Conservation (phyloP, 2,888 invertebrate genomes). For the Pachymerium ferrugineum region DNA sequence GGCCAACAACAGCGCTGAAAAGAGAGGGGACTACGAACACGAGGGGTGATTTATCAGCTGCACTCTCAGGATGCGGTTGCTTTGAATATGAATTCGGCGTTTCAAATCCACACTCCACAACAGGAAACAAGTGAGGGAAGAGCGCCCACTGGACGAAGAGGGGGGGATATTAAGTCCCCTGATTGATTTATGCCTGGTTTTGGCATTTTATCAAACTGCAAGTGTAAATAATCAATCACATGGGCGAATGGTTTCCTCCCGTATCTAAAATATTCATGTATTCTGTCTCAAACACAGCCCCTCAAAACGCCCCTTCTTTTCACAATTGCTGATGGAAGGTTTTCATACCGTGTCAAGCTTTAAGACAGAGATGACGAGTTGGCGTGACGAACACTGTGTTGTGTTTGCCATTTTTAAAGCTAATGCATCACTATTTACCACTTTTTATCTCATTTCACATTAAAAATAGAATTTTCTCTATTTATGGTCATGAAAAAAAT, state of each 20-base stretch:
- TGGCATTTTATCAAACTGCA: constrained; percentile 8
- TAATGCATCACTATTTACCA: too few species aligned
- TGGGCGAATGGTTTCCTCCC: not conserved
- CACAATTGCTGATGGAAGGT: not conserved
- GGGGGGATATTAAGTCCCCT: constrained; percentile 13
- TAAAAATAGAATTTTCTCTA: too few species aligned
- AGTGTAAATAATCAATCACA: constrained; percentile 13
- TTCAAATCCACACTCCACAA: constrained; percentile 9
- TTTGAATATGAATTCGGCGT: constrained; percentile 4
- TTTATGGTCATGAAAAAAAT: too few species aligned
- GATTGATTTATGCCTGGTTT: constrained; percentile 8
- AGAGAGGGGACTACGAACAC: not conserved
- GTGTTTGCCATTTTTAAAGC: too few species aligned
- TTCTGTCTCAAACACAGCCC: not conserved
- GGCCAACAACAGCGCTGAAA: not conserved
- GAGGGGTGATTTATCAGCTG: not conserved
- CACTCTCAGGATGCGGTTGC: constrained; percentile 7
- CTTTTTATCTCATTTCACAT: too few species aligned
- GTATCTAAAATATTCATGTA: not conserved
- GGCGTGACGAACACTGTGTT: too few species aligned
- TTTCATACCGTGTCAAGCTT: too few species aligned
- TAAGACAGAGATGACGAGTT: too few species aligned
- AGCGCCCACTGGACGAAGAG: not conserved
- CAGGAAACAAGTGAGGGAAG: constrained; percentile 4
- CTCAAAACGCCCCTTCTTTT: not conserved